Evolutionary conservation across 2,113 vertebrate genomes (phyloP), one percentile per base, ranked within the genome.

Genomic region (Pagrus major): DNA sequence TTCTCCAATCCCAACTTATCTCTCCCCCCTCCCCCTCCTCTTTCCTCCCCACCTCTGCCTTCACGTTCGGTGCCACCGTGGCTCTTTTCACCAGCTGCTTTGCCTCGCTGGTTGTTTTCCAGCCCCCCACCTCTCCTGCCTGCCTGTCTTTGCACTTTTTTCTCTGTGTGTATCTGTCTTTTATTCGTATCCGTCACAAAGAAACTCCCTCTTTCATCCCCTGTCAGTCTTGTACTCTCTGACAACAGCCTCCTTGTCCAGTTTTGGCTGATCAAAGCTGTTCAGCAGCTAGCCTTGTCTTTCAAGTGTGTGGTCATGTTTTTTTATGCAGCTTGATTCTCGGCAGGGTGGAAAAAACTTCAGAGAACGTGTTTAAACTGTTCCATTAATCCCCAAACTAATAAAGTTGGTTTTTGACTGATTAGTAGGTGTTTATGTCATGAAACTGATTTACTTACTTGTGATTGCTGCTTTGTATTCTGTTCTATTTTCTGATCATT

Each of bases 201-300:
- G 23, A 47, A 46, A 4, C 66, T 56, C 56, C 44, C 51, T 78
- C 60, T 70, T 74, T 77, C 77, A 73, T 46, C 42, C 66, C 71
- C 82, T 33, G 51, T 85, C 81, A 25, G 76, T 54, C 81, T 61
- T 44, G 16, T 42, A 5, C 68, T 49, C 37, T 51, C 76, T 67
- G 54, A 64, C 29, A 78, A 60, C 79, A 65, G 59, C 52, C 65
- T 56, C 16, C 58, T 33, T 54, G 78, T 84, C 83, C 65, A 37
- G 70, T 37, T 39, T 16, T 16, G 3, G 39, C 23, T 85, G 89
- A 93, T 94, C 91, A 93, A 93, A 91, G 90, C 71, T 33, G 0
- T 25, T 37, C 18, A 68, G 68, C 83, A 31, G 63, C 69, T 15
- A 4, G 47, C 37, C 59, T 2, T 55, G 44, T 23, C 79, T 85